phyloP scores from a whole-genome alignment of 1,140 invertebrate genomes.

The Diabrotica undecimpunctata region DNA sequence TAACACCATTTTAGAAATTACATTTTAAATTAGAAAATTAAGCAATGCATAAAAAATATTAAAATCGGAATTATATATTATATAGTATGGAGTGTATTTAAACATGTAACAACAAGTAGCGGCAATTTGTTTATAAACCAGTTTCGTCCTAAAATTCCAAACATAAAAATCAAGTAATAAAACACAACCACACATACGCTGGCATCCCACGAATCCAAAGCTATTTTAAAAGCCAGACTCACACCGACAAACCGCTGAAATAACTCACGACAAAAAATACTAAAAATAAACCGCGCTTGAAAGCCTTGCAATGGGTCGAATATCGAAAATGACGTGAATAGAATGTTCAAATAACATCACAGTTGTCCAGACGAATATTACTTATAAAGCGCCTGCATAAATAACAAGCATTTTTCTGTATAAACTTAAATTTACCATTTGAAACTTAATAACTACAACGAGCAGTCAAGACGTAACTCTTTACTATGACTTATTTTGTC shows the following conservation, averaged over 20 bases:
- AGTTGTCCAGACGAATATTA: conserved; percentile 21
- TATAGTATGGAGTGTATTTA: no score
- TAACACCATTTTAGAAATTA: no score
- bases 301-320: conserved; percentile 11
- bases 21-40: no score
- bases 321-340: conserved; percentile 27
- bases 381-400: neutral
- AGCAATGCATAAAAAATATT: no score
- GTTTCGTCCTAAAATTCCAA: conserved; percentile 4
- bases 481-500: no score
- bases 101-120: no score
- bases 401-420: neutral
- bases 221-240: conserved; percentile 15
- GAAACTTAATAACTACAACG: no score
- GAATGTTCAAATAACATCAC: conserved; percentile 29
- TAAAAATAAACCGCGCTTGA: conserved; percentile 17
- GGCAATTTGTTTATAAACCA: conserved; percentile 7
- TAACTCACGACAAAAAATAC: conserved; percentile 15
- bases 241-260: conserved; percentile 16
- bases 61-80: no score
- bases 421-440: neutral
- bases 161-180: conserved; percentile 7
- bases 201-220: conserved; percentile 7
- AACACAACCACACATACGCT: conserved; percentile 6
- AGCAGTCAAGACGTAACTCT: no score